Percentiles rank a stretch among this genome's conserved stretches.
Conservation (phyloP, 1,140 invertebrate species). For the Venustaconcha ellipsiformis region DNA sequence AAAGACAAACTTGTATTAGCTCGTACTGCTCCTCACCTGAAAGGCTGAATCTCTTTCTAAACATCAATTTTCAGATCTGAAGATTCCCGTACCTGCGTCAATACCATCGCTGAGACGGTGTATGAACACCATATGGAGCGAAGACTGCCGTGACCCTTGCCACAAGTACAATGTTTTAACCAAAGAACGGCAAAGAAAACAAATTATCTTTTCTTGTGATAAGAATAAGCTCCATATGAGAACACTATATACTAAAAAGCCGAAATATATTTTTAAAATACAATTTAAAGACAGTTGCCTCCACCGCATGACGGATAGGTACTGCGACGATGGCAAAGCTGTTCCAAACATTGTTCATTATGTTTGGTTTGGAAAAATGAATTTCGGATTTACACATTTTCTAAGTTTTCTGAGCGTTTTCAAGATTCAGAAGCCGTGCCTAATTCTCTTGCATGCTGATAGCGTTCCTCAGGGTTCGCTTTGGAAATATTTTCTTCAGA, state of each 20-base stretch:
- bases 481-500: conserved; percentile 33
- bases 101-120: conserved; percentile 14
- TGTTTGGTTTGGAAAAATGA: conserved; percentile 31
- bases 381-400: conserved; percentile 29
- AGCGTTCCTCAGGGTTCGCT: conserved; percentile 30
- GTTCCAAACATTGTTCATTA: conserved; percentile 35
- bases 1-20: too few relatives aligned
- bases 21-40: too few relatives aligned
- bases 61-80: too few relatives aligned
- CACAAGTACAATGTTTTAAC: conserved; percentile 23
- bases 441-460: conserved; percentile 42
- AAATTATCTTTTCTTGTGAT: conserved; percentile 21
- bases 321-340: conserved; percentile 10
- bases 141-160: conserved; percentile 23
- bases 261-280: conserved; percentile 17
- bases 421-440: conserved; percentile 35
- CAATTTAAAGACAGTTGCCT: conserved; percentile 19
- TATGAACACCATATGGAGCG: conserved; percentile 27
- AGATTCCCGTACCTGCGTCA: background rate
- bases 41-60: too few relatives aligned
- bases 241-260: conserved; percentile 19
- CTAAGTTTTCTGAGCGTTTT: conserved; percentile 28
- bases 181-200: conserved; percentile 28
- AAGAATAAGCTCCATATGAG: conserved; percentile 21
- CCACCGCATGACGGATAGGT: conserved; percentile 19